phyloP scores from a whole-genome alignment of 92 coral and sea anemone species.

The Parazoanthus swiftii region DNA sequence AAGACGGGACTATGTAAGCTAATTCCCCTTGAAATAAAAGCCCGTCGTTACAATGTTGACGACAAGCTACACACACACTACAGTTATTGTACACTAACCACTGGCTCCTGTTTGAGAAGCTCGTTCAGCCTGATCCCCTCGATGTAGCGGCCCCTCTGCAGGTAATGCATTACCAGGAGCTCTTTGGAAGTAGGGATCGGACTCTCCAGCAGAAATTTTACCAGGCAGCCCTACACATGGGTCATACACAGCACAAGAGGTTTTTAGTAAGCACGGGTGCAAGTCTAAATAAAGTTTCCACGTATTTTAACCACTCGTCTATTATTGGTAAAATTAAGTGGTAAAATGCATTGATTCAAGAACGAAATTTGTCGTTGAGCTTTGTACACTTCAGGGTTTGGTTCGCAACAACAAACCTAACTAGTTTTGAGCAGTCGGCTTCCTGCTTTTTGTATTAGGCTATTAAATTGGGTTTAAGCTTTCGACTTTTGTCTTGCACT shows the following conservation, averaged over 20 bases:
- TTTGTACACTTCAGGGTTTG: background rate
- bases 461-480: too few species aligned
- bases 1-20: too few species aligned
- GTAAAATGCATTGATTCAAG: background rate
- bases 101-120: conserved; percentile 63
- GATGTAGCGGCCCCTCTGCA: conserved; percentile 85
- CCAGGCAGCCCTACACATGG: conserved; percentile 70
- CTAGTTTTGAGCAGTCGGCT: too few species aligned
- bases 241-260: background rate
- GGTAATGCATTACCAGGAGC: conserved; percentile 89
- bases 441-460: too few species aligned
- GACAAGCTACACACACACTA: too few species aligned
- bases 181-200: conserved; percentile 78
- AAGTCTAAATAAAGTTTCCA: background rate
- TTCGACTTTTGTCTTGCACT: too few species aligned
- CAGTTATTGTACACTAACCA: conserved; percentile 48
- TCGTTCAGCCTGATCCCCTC: conserved; percentile 93
- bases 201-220: conserved; percentile 68
- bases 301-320: background rate
- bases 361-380: background rate
- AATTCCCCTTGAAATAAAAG: too few species aligned
- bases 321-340: too few species aligned
- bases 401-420: too few species aligned
- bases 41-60: too few species aligned
- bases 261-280: background rate